phyloP scores from a whole-genome alignment of 2,888 invertebrate genomes.

The Thalpophila matura region DNA sequence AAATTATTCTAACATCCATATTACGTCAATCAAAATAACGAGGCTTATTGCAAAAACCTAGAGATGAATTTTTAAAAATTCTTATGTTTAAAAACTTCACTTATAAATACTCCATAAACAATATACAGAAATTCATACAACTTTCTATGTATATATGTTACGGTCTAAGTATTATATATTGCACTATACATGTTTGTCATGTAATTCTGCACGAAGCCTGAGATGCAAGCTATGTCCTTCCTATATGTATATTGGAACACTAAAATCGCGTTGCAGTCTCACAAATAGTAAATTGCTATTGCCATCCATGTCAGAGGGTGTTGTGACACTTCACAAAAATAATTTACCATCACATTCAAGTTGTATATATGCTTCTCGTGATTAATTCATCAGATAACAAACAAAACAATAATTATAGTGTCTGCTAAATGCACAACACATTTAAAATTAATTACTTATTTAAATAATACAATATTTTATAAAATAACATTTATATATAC shows the following conservation, averaged over 20 bases:
- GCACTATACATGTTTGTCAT: slow-evolving; percentile 22
- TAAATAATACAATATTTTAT: slow-evolving; percentile 18
- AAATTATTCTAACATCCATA: slow-evolving; percentile 59
- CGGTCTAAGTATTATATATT: slow-evolving; percentile 54
- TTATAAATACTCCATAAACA: slow-evolving; percentile 56
- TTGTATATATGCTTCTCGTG: slow-evolving; percentile 5
- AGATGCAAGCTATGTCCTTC: slow-evolving; percentile 13
- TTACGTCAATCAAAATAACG: slow-evolving; percentile 50
- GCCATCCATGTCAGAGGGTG: not conserved
- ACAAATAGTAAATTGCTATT: not conserved
- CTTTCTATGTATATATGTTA: slow-evolving; percentile 57
- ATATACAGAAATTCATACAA: slow-evolving; percentile 41
- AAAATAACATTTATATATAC: slow-evolving; percentile 28
- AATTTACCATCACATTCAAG: slow-evolving; percentile 32
- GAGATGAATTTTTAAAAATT: slow-evolving; percentile 27
- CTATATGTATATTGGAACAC: slow-evolving; percentile 7
- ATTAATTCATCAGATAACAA: slow-evolving; percentile 18
- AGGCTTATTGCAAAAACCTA: slow-evolving; percentile 56
- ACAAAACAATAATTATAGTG: slow-evolving; percentile 14
- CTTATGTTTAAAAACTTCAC: slow-evolving; percentile 50
- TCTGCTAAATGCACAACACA: slow-evolving; percentile 9
- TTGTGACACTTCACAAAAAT: slow-evolving; percentile 16
- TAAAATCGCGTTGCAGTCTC: slow-evolving; percentile 1
- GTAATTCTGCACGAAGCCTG: slow-evolving; percentile 11
- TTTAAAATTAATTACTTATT: no score